phyloP scores from a whole-genome alignment of 2,797 vertebrate genomes.

The Gallinago stenura region DNA sequence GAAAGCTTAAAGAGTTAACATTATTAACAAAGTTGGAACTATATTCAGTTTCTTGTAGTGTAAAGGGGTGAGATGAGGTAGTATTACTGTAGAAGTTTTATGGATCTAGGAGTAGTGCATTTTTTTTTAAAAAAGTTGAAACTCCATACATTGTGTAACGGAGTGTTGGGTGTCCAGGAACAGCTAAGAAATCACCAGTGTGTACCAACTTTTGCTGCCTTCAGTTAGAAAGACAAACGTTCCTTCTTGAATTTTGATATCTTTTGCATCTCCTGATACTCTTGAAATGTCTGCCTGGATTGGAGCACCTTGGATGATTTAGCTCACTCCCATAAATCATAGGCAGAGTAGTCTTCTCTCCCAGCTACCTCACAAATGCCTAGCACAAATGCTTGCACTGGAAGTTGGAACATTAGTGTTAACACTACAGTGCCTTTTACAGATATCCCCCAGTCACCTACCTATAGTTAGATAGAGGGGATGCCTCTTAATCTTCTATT shows the following conservation, averaged over 20 bases:
- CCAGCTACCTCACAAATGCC: not conserved
- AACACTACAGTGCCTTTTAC: not conserved
- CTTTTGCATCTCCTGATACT: not conserved
- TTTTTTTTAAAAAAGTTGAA: not conserved
- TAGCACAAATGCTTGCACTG: not conserved
- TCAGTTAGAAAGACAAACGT: not conserved
- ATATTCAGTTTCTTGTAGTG: not conserved
- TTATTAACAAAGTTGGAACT: not conserved
- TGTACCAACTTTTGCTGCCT: not conserved
- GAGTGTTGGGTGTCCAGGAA: not conserved
- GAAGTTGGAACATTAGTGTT: not conserved
- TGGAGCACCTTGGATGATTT: not conserved
- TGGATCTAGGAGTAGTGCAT: not conserved
- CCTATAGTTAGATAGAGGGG: not conserved
- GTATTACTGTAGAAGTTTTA: not conserved
- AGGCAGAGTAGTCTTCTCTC: not conserved
- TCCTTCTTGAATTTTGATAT: not conserved
- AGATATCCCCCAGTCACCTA: not conserved
- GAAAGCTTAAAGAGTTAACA: not conserved
- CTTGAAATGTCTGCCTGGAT: not conserved
- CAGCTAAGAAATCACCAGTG: accelerated
- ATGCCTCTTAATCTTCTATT: not conserved
- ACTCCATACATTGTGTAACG: accelerated
- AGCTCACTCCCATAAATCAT: not conserved
- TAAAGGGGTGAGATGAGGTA: not conserved